Evolutionary conservation across 2,888 invertebrate genomes (phyloP), one percentile per base, ranked within the genome.

Genomic region (Chloroclystis v-ata): DNA sequence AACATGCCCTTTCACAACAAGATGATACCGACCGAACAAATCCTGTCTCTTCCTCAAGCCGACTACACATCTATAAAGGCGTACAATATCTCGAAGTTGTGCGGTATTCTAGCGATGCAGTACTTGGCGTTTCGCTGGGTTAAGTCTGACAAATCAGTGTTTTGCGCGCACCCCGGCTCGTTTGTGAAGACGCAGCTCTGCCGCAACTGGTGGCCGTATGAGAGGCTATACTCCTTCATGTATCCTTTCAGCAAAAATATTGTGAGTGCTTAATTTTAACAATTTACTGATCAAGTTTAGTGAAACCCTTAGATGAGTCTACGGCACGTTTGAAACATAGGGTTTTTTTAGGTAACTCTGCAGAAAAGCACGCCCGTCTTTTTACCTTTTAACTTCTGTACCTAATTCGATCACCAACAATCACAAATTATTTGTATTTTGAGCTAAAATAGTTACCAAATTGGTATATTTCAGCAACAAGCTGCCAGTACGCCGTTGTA

Each of bases 181-280:
- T 91, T 98, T 90, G 93, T 98, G 6, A 93, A 91, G 49, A 92
- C 97, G 0, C 84, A 90, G 41, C 49, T 98, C 28, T 87, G 92
- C 14, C 89, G 94, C 14, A 91, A 96, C 76, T 97, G 96, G 92
- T 97, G 97, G 95, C 69, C 93, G 2, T 95, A 93, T 65, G 90
- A 94, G 57, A 59, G 93, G 0, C 72, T 96, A 0, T 97, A 95
- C 71, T 89, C 91, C 4, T 32, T 94, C 0, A 95, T 94, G 57
- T 86, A 93, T 52, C 98, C 98, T 2, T 98, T 98, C 76, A 95
- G 97, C 4, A 99, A 98, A 80, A 94, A 95, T 13, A 76, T 97
- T 88, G 96, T 96, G 80, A 90, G 90, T 82, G 14, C 16, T 26
- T 8, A 26, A 25, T 8, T 32, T 9, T 11, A 2, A 4, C 26